Conservation (phyloP, 2,888 invertebrate genomes). For the Eristalis tenax region DNA sequence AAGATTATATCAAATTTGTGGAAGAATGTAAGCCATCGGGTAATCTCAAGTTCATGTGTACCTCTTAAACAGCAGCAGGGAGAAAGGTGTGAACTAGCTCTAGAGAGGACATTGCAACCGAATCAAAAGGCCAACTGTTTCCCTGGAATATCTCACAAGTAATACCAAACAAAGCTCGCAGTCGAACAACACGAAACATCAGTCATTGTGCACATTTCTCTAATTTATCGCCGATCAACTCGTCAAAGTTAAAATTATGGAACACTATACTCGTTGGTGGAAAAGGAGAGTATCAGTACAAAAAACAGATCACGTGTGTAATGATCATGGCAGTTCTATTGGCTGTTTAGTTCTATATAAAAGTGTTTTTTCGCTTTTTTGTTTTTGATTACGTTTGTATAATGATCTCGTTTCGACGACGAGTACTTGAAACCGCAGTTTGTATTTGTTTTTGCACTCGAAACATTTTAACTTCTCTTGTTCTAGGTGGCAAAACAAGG, state of each 20-base stretch:
- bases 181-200: not conserved
- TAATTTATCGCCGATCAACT: not conserved
- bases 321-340: constrained; percentile 72
- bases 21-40: too few relatives aligned
- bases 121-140: too few relatives aligned
- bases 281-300: constrained; percentile 52
- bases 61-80: too few relatives aligned
- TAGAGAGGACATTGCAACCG: too few relatives aligned
- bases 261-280: constrained; percentile 62
- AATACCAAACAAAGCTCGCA: not conserved
- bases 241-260: constrained; percentile 49
- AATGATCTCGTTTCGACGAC: constrained; percentile 46
- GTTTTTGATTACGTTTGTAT: constrained; percentile 32
- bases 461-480: constrained; percentile 7
- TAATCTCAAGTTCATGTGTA: too few relatives aligned
- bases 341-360: constrained; percentile 63
- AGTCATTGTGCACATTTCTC: not conserved
- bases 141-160: too few relatives aligned
- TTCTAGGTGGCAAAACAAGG: not conserved
- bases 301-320: constrained; percentile 44
- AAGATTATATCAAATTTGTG: too few relatives aligned
- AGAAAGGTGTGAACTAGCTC: too few relatives aligned
- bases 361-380: constrained; percentile 33
- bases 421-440: constrained; percentile 69
- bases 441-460: constrained; percentile 24